Evolutionary conservation across 2,113 vertebrate genomes (phyloP).

Genomic region (Semicossyphus pulcher): DNA sequence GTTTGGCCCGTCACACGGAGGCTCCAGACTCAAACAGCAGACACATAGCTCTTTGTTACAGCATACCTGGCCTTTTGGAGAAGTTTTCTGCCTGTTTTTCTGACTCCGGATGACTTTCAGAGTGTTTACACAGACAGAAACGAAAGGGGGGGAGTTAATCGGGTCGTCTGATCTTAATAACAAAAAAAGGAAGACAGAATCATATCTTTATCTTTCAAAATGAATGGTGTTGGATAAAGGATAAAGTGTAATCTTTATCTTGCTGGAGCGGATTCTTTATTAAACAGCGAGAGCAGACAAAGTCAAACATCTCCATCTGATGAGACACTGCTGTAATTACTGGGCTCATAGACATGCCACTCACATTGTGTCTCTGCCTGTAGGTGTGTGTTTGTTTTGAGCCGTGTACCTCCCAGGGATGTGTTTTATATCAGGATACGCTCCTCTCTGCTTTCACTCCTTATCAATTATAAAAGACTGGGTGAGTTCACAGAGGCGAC

Average conservation of each 20-base stretch:
- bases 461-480: background rate
- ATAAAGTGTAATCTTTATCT: constrained; percentile 47
- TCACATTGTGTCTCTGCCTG: constrained; percentile 20
- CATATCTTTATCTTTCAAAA: constrained; percentile 38
- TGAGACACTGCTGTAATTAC: constrained; percentile 41
- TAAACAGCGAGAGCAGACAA: constrained; percentile 38
- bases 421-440: constrained; percentile 1
- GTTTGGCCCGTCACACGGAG: background rate
- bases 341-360: constrained; percentile 24
- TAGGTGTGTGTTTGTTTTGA: constrained; percentile 18
- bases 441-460: background rate
- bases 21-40: constrained; percentile 31
- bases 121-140: constrained; percentile 21
- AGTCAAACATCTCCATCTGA: constrained; percentile 45
- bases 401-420: background rate
- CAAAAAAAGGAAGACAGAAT: background rate
- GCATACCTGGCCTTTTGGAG: constrained; percentile 37
- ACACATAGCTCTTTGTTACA: constrained; percentile 56
- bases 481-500: background rate
- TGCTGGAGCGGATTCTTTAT: constrained; percentile 50
- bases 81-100: constrained; percentile 43
- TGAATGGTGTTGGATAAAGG: constrained; percentile 28
- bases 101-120: constrained; percentile 29
- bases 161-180: constrained; percentile 32
- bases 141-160: constrained; percentile 10